A percentile compares a stretch with the other conserved stretches of the same genome.
Evolutionary conservation across 2,888 invertebrate genomes (phyloP).

Genomic region (Magallana nippona): DNA sequence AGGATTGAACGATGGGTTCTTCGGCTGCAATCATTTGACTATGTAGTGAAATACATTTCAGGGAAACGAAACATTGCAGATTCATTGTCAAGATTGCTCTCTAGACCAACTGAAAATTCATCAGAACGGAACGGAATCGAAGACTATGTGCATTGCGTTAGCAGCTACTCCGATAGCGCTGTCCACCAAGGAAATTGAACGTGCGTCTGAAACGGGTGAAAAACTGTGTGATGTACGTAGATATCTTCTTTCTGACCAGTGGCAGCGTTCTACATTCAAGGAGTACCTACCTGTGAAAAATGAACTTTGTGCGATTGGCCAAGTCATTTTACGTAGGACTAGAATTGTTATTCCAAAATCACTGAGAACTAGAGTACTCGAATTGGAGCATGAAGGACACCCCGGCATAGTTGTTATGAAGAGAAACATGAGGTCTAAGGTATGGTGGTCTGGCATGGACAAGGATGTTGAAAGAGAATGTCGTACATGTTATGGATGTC

Average conservation of each 20-base stretch:
- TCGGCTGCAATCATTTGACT: too few species aligned
- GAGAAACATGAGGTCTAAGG: slow-evolving; percentile 53
- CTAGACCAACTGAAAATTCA: too few species aligned
- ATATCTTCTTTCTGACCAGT: slow-evolving; percentile 42
- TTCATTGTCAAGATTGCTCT: too few species aligned
- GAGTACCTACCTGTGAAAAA: slow-evolving; percentile 52
- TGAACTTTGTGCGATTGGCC: slow-evolving; percentile 50
- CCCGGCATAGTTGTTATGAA: slow-evolving; percentile 50
- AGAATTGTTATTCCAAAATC: slow-evolving; percentile 52
- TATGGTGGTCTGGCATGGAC: slow-evolving; percentile 66
- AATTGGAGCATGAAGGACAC: slow-evolving; percentile 59
- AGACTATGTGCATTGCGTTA: slow-evolving; percentile 31
- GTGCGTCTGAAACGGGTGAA: background rate
- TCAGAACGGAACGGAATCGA: slow-evolving; percentile 8
- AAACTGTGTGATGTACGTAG: slow-evolving; percentile 24
- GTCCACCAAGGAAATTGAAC: slow-evolving; percentile 6
- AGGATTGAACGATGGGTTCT: too few species aligned
- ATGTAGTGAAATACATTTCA: too few species aligned
- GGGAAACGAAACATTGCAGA: too few species aligned
- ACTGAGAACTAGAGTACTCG: slow-evolving; percentile 48
- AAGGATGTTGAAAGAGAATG: slow-evolving; percentile 50
- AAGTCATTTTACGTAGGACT: slow-evolving; percentile 56
- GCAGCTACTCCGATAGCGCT: slow-evolving; percentile 19
- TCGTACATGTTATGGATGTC: slow-evolving; percentile 54
- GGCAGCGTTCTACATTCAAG: slow-evolving; percentile 41